phyloP scores from a whole-genome alignment of 2,113 vertebrate genomes.

The Scortum barcoo region DNA sequence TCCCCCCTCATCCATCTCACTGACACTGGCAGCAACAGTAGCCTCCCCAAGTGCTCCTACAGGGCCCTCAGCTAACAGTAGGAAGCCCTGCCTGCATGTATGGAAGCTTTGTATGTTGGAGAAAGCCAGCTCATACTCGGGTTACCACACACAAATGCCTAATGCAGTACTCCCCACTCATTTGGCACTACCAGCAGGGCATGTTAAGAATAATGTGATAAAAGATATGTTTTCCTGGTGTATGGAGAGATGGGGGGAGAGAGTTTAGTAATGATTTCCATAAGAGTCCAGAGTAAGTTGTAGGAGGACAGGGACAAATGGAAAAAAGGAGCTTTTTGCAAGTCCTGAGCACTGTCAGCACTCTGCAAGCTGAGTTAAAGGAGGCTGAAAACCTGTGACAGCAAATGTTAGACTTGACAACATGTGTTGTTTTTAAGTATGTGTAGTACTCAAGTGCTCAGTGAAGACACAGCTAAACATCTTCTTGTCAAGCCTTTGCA shows the following conservation, averaged over 20 bases:
- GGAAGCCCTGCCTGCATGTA: conserved; percentile 61
- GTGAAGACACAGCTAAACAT: neutral
- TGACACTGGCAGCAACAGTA: conserved; percentile 77
- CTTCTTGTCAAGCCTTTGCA: conserved; percentile 3
- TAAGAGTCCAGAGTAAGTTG: neutral
- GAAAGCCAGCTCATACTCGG: conserved; percentile 48
- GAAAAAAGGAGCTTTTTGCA: neutral
- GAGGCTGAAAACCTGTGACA: neutral
- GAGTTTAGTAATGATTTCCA: conserved; percentile 41
- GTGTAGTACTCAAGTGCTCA: conserved; percentile 3
- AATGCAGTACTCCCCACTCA: neutral
- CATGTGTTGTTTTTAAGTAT: neutral
- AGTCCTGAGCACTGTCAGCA: neutral
- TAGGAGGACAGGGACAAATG: conserved; percentile 41
- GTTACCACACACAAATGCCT: conserved; percentile 40
- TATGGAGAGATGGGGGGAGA: conserved; percentile 17
- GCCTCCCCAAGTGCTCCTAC: conserved; percentile 59
- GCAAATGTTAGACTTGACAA: neutral
- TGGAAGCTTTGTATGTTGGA: conserved; percentile 69
- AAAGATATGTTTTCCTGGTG: conserved; percentile 10
- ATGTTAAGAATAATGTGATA: conserved; percentile 5
- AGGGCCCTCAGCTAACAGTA: conserved; percentile 35
- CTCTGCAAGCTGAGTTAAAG: neutral
- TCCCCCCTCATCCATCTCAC: conserved; percentile 76
- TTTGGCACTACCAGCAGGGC: neutral